Conservation (phyloP, 1,140 invertebrate species). For the Conus ventricosus region DNA sequence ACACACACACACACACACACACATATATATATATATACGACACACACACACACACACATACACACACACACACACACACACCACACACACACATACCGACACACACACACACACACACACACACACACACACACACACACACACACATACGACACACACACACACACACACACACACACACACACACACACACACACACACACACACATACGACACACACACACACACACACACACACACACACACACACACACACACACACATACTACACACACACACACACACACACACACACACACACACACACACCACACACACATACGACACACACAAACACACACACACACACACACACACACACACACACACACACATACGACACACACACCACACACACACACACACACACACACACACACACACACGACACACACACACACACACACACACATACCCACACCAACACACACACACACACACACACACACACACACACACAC, state of each 20-base stretch:
- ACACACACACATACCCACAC: not conserved
- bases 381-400: too few species aligned
- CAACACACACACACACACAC: not conserved
- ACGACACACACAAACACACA: not conserved
- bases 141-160: conserved; percentile 3
- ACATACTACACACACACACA: not conserved
- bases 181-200: too few species aligned
- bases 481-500: conserved; percentile 21
- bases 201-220: too few species aligned
- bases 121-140: not conserved
- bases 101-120: conserved; percentile 17
- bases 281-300: conserved; percentile 3
- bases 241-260: too few species aligned
- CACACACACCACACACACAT: not conserved
- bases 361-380: too few species aligned
- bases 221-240: not conserved
- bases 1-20: not conserved
- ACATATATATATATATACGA: too few species aligned
- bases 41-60: conserved; percentile 25
- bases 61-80: conserved; percentile 20
- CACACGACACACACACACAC: not conserved
- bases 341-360: too few species aligned
- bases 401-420: not conserved
- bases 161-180: conserved; percentile 3
- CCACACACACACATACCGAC: conserved; percentile 13